Base-by-base conservation (phyloP, 2,797 vertebrate genomes). In the Falco biarmicus region DNA sequence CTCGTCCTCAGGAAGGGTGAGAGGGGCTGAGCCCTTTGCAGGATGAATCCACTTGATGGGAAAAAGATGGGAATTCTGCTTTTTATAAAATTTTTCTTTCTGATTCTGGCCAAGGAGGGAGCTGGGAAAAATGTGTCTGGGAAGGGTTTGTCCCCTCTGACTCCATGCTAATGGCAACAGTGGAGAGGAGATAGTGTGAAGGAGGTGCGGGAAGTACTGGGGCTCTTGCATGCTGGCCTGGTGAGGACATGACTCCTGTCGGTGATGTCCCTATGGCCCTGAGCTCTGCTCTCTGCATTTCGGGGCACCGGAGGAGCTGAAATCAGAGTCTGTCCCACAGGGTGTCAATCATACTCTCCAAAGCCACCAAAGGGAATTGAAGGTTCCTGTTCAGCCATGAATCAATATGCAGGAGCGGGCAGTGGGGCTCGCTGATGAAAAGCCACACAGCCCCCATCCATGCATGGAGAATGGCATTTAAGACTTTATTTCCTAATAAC, bases 401-500 rank as follows among this genome's bases (percentile, higher is more conserved):
- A 94, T 90, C 90, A 75, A 90, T n/a, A 43, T 51, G 26, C 82
- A 81, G 87, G 84, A 75, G 75, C 29, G 85, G 83, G 74, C 68
- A 90, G 70, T 0, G 0, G 56, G 71, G 77, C 92, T 89, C 4
- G 1, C 84, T 78, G 87, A 81, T 65, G 81, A 61, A 95, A 75
- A 96, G 77, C 73, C 59, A 76, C 77, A 57, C 82, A 71, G 59
- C 73, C 60, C 83, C 54, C 37, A 45, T n/a, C 82, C 74, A 39
- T 69, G 94, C 83, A 71, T 66, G 71, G 70, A 77, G 74, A 94
- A 89, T 90, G 87, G 82, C 89, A 88, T 90, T 96, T 86, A 66
- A 75, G 83, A n/a, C 34, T 93, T 94, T 82, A 93, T 86, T 86
- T 89, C 85, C 78, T 84, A 95, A 69, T 95, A 86, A 94, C 93